These are phyloP conservation scores for Eucidaris tribuloides DNA, from an alignment of 35 echinoderm and acorn worm genomes.

Conservation along the genomic window DNA sequence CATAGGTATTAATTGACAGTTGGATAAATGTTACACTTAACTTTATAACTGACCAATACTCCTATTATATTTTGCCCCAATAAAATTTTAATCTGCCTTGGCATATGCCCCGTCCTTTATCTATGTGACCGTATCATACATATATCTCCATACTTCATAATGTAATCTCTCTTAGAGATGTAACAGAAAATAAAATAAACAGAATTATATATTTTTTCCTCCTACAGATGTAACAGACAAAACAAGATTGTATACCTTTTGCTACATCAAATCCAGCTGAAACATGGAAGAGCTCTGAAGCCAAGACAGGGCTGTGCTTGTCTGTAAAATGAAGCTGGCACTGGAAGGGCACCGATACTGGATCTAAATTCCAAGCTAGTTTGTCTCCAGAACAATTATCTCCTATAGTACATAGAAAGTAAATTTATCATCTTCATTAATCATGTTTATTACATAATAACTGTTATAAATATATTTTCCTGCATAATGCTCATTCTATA, in stretches of 20 bases:
- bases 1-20: too few relatives aligned
- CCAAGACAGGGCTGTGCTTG: not conserved
- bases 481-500: not conserved
- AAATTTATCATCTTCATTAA: not conserved
- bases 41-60: too few relatives aligned
- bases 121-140: not conserved
- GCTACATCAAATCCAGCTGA: conserved; percentile 24
- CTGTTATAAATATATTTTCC: not conserved
- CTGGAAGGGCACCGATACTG: conserved; percentile 24
- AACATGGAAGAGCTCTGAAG: conserved; percentile 49
- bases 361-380: not conserved
- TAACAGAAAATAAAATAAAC: not conserved
- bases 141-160: not conserved
- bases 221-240: not conserved
- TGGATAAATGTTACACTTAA: too few relatives aligned
- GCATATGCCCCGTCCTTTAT: too few relatives aligned
- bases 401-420: conserved; percentile 1
- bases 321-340: conserved; percentile 39
- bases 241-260: conserved; percentile 3
- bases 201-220: not conserved
- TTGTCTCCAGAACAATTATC: conserved; percentile 12
- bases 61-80: too few relatives aligned
- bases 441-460: not conserved
- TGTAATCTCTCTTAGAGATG: not conserved
- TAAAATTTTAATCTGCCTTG: too few relatives aligned